A percentile compares a stretch with the other conserved stretches of the same genome.
phyloP scores from a whole-genome alignment of 2,888 invertebrate genomes.

The Lutraria lutraria region DNA sequence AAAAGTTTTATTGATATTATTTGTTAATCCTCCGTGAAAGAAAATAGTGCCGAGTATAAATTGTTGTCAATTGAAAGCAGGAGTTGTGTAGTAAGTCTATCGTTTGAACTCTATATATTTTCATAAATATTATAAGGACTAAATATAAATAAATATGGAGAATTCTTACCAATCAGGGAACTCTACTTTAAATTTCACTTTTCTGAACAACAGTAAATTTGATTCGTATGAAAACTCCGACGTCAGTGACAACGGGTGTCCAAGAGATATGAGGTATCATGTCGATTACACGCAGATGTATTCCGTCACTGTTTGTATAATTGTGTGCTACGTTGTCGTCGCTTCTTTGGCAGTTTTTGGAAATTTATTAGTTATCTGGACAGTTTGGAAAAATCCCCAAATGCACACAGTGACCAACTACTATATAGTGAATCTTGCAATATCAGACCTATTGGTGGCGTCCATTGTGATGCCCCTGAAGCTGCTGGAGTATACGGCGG shows the following conservation, averaged over 20 bases:
- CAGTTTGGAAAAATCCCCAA: conserved; percentile 86
- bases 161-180: neutral
- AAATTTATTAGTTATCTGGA: conserved; percentile 87
- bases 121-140: neutral
- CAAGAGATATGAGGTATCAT: conserved; percentile 50
- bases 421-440: conserved; percentile 87
- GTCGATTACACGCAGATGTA: conserved; percentile 84
- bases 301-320: conserved; percentile 81
- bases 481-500: conserved; percentile 87
- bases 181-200: neutral
- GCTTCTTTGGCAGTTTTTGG: conserved; percentile 86
- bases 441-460: conserved; percentile 87
- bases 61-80: neutral
- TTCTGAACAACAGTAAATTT: neutral
- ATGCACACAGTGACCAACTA: conserved; percentile 88
- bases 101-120: neutral
- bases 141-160: neutral
- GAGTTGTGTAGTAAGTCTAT: neutral
- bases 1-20: neutral
- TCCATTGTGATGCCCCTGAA: conserved; percentile 87
- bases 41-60: neutral
- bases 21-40: neutral
- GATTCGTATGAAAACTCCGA: neutral
- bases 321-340: conserved; percentile 84
- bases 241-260: too few relatives aligned